These are phyloP conservation scores for Colistium nudipinnis DNA, from an alignment of 2,113 vertebrate species.

Conservation along the genomic window DNA sequence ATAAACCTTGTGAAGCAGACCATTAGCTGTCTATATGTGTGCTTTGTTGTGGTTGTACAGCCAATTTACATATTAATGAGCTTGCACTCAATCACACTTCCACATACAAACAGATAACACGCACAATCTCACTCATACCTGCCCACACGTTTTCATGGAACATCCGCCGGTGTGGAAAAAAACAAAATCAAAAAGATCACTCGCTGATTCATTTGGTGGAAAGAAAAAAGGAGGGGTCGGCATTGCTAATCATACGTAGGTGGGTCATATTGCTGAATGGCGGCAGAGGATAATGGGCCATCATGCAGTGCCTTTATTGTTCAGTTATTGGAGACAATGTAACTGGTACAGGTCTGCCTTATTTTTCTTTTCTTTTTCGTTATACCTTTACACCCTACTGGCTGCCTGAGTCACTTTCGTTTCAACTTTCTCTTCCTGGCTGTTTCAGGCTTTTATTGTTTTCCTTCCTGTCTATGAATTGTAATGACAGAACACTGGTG, in stretches of 20 bases:
- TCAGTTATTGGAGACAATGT: conserved; percentile 49
- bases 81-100: conserved; percentile 29
- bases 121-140: conserved; percentile 22
- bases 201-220: conserved; percentile 42
- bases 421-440: conserved; percentile 8
- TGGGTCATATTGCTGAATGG: conserved; percentile 37
- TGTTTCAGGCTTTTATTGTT: conserved; percentile 25
- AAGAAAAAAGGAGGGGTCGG: conserved; percentile 26
- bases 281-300: conserved; percentile 44
- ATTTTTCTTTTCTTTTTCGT: conserved; percentile 26
- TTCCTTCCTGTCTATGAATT: conserved; percentile 18
- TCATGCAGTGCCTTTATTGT: conserved; percentile 35
- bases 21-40: conserved; percentile 74
- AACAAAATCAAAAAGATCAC: conserved; percentile 20
- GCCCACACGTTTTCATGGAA: conserved; percentile 41
- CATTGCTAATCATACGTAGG: conserved; percentile 46
- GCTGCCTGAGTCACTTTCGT: neutral
- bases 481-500: neutral
- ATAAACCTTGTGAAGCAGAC: conserved; percentile 73
- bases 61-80: conserved; percentile 79
- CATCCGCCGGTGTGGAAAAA: conserved; percentile 16
- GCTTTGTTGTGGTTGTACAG: conserved; percentile 52
- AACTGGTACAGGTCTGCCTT: conserved; percentile 24
- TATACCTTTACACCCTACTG: conserved; percentile 25
- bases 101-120: conserved; percentile 43